These are phyloP conservation scores for Bembecia ichneumoniformis DNA, from an alignment of 2,888 invertebrate genomes.

Conservation along the genomic window DNA sequence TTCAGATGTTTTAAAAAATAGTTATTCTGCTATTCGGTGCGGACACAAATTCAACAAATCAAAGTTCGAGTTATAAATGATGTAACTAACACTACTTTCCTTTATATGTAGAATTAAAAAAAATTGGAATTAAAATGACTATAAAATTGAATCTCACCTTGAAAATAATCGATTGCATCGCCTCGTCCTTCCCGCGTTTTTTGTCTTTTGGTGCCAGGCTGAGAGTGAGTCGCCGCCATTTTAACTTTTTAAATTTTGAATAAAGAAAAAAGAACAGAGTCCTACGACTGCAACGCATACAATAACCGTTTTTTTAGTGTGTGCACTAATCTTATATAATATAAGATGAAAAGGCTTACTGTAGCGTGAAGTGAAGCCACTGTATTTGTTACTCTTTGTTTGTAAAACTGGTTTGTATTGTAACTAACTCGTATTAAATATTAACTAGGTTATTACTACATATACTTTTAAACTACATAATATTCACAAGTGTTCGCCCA, in stretches of 20 bases:
- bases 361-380: conserved; percentile 20
- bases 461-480: no score
- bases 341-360: conserved; percentile 39
- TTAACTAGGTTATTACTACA: no score
- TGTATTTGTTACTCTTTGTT: conserved; percentile 23
- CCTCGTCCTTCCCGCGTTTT: conserved; percentile 42
- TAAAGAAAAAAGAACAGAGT: background rate
- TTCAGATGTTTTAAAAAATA: no score
- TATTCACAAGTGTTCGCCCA: no score
- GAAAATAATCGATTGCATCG: conserved; percentile 50
- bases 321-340: conserved; percentile 37
- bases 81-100: no score
- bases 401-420: conserved; percentile 17
- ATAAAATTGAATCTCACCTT: conserved; percentile 28
- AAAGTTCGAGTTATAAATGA: no score
- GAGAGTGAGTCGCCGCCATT: conserved; percentile 42
- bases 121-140: background rate
- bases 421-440: no score
- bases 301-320: conserved; percentile 4
- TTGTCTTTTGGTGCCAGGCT: conserved; percentile 44
- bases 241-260: background rate
- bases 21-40: no score
- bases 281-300: conserved; percentile 8
- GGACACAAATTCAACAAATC: no score
- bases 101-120: background rate